Base-by-base conservation (phyloP, 64 coral and sea anemone species). In the Dendrophyllia cribrosa region DNA sequence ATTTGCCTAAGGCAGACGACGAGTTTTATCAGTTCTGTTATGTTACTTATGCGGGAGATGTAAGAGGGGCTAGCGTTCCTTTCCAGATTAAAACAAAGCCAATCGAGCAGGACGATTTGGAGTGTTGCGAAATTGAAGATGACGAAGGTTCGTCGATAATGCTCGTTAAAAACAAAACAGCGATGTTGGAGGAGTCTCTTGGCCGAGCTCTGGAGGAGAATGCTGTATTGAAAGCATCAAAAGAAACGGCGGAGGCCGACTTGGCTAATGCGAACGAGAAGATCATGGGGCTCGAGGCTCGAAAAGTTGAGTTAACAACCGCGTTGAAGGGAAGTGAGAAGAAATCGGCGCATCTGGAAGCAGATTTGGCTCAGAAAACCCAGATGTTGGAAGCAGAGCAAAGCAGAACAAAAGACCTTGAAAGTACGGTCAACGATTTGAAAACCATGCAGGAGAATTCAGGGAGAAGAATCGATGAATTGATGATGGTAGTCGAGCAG, bases 11-110 rank as follows among this genome's bases (percentile, higher is more conserved):
- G 56, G 82, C 85, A 45, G 93, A 98, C 11, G 93, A 95, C 6
- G 96, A 98, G 65, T 98, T 98, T 89, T 98, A 95, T 89, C 96
- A 98, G 68, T 98, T 98, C 22, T 98, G 96, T 79, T 98, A 98
- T 82, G 96, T 98, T 14, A 93, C 93, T 5, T 72, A 23, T 46
- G 84, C 44, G 17, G 89, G 93, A 24, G 96, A 98, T 51, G 89
- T 98, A 20, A 86, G 96, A 45, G 96, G 96, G 21, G 96, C 96
- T 15, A 98, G 96, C 85, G 93, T 95, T 9, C 96, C 96, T 7
- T 98, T 98, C 59, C 96, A 98, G 56, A 98, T 98, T 8, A 98
- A 95, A 82, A 93, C 93, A 9, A 98, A 93, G 58, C 49, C 74
- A 6, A 23, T 84, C 4, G 86, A 55, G 10, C 93, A 95, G 47